Evolutionary conservation across 2,113 vertebrate genomes (phyloP).

Genomic region (Elgaria multicarinata): DNA sequence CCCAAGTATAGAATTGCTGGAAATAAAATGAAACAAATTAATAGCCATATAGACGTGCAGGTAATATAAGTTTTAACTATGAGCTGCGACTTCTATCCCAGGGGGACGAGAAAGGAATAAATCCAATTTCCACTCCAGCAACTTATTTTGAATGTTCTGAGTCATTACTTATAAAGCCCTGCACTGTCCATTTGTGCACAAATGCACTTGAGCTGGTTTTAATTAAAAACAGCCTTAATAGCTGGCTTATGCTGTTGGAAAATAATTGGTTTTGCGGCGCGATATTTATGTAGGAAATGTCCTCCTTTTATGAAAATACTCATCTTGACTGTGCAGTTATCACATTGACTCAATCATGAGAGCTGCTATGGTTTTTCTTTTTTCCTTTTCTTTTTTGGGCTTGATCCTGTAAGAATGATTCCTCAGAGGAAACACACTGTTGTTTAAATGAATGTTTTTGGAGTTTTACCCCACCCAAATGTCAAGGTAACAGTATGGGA

Average conservation of each 20-base stretch:
- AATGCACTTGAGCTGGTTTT: slow-evolving; percentile 58
- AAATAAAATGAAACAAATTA: slow-evolving; percentile 45
- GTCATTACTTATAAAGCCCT: slow-evolving; percentile 46
- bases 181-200: slow-evolving; percentile 44
- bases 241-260: slow-evolving; percentile 32
- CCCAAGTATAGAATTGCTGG: not conserved
- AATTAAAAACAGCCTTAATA: slow-evolving; percentile 63
- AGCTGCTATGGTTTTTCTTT: not conserved
- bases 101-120: slow-evolving; percentile 31
- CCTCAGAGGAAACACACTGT: not conserved
- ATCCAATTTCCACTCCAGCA: slow-evolving; percentile 42
- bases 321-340: not conserved
- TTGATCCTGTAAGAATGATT: slow-evolving; percentile 9
- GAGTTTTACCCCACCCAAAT: not conserved
- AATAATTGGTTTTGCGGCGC: slow-evolving; percentile 23
- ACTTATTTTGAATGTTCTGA: slow-evolving; percentile 29
- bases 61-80: slow-evolving; percentile 25
- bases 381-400: not conserved
- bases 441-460: not conserved
- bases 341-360: not conserved
- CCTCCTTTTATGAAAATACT: slow-evolving; percentile 25
- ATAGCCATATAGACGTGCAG: not conserved
- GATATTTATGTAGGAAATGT: slow-evolving; percentile 18
- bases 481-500: not conserved
- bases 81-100: slow-evolving; percentile 39